phyloP scores from a whole-genome alignment of 2,113 vertebrate species.

The Rhizomys pruinosus region DNA sequence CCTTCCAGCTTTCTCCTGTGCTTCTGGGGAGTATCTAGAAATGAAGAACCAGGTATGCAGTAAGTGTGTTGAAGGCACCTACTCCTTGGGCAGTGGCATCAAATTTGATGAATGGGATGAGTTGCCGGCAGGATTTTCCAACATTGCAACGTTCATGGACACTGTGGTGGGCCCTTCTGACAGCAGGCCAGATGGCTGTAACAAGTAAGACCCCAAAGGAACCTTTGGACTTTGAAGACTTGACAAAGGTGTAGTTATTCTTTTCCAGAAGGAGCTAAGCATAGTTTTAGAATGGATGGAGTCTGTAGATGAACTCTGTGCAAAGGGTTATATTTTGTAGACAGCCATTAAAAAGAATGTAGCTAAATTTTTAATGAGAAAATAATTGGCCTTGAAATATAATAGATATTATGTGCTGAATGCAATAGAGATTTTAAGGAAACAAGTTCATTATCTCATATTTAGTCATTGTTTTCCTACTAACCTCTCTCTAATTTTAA shows the following conservation, averaged over 20 bases:
- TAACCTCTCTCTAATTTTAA: slow-evolving; percentile 1
- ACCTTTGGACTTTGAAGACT: background rate
- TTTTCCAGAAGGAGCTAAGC: slow-evolving; percentile 7
- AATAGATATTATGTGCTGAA: background rate
- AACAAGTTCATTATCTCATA: slow-evolving; percentile 21
- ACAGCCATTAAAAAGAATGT: background rate
- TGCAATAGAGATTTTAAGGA: background rate
- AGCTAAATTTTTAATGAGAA: slow-evolving; percentile 21
- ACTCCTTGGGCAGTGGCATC: slow-evolving; percentile 96
- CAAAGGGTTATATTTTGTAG: background rate
- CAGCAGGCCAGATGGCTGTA: slow-evolving; percentile 88
- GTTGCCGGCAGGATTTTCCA: slow-evolving; percentile 95
- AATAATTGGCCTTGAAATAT: background rate
- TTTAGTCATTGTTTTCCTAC: background rate
- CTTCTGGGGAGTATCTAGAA: slow-evolving; percentile 96
- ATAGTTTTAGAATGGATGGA: background rate
- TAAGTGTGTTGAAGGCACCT: slow-evolving; percentile 94
- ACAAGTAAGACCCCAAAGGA: slow-evolving; percentile 88
- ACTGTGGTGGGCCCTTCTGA: slow-evolving; percentile 85
- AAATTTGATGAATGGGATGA: slow-evolving; percentile 98
- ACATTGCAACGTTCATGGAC: slow-evolving; percentile 93
- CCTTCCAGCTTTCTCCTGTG: slow-evolving; percentile 95
- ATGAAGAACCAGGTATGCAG: slow-evolving; percentile 97
- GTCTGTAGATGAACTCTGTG: background rate
- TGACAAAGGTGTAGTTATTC: background rate